A percentile compares a stretch with the other conserved stretches of the same genome.
phyloP scores from a whole-genome alignment of 2,888 invertebrate species.

The Parnassius smintheus region DNA sequence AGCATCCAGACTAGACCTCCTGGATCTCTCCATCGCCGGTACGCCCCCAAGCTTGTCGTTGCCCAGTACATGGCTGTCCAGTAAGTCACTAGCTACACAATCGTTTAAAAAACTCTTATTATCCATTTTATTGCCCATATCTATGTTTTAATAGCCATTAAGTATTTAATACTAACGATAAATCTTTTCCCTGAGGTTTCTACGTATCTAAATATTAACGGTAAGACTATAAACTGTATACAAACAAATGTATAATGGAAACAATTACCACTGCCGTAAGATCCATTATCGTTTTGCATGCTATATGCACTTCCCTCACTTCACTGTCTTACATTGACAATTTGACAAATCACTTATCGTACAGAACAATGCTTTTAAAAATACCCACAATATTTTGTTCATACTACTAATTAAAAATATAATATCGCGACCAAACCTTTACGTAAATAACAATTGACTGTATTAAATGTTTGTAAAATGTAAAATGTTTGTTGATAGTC shows the following conservation, averaged over 20 bases:
- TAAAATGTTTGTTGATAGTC: slow-evolving; percentile 28
- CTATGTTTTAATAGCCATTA: slow-evolving; percentile 61
- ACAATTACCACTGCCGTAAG: slow-evolving; percentile 71
- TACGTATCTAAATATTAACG: slow-evolving; percentile 37
- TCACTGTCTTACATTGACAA: too few species aligned
- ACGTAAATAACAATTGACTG: slow-evolving; percentile 34
- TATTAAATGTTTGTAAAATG: slow-evolving; percentile 34
- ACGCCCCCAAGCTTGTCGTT: slow-evolving; percentile 60
- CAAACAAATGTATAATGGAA: slow-evolving; percentile 23
- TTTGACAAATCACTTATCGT: slow-evolving; percentile 4
- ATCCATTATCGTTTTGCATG: slow-evolving; percentile 71
- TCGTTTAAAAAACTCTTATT: slow-evolving; percentile 66
- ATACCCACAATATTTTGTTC: slow-evolving; percentile 25
- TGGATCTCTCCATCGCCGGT: slow-evolving; percentile 68
- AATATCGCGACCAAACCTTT: slow-evolving; percentile 21
- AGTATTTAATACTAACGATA: slow-evolving; percentile 64
- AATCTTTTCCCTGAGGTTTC: slow-evolving; percentile 37
- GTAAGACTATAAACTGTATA: slow-evolving; percentile 39
- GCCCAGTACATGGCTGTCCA: slow-evolving; percentile 76
- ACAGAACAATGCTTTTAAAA: slow-evolving; percentile 12
- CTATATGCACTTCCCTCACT: slow-evolving; percentile 18
- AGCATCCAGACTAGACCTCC: slow-evolving; percentile 68
- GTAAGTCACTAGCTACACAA: slow-evolving; percentile 73
- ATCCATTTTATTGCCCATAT: slow-evolving; percentile 72
- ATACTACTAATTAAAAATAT: slow-evolving; percentile 16